Conservation (phyloP, 2,888 invertebrate genomes). For the Drepanosiphum platanoidis region DNA sequence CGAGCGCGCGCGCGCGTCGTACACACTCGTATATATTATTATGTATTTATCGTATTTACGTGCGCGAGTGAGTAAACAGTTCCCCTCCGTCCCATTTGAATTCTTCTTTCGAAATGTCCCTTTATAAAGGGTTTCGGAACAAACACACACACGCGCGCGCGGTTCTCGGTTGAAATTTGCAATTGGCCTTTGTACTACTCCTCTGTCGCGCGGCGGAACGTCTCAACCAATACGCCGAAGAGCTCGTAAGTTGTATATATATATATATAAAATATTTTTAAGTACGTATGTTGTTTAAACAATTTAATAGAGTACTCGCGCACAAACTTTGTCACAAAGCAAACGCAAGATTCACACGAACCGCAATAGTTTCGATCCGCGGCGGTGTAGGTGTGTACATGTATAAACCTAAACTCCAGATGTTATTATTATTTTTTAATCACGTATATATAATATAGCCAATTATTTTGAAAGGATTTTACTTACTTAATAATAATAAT, state of each 20-base stretch:
- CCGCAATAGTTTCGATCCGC: background rate
- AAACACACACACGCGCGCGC: background rate
- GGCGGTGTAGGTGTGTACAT: background rate
- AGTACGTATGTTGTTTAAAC: slow-evolving; percentile 16
- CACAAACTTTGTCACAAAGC: slow-evolving; percentile 7
- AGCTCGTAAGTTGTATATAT: background rate
- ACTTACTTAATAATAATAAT: background rate
- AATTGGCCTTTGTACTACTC: slow-evolving; percentile 24
- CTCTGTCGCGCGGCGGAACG: background rate
- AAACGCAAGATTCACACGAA: background rate
- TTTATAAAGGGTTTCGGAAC: background rate
- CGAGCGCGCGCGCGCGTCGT: background rate
- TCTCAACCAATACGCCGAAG: background rate
- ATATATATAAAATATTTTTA: background rate
- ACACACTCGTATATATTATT: background rate
- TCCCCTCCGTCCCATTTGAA: no score
- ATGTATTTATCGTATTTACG: background rate
- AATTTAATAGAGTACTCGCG: background rate
- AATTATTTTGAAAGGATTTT: background rate
- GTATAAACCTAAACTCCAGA: background rate
- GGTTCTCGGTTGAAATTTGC: background rate
- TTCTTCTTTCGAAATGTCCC: background rate
- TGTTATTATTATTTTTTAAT: background rate
- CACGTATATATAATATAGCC: background rate
- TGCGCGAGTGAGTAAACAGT: no score